phyloP scores from a whole-genome alignment of 2,113 vertebrate species.

The Platysternon megacephalum region DNA sequence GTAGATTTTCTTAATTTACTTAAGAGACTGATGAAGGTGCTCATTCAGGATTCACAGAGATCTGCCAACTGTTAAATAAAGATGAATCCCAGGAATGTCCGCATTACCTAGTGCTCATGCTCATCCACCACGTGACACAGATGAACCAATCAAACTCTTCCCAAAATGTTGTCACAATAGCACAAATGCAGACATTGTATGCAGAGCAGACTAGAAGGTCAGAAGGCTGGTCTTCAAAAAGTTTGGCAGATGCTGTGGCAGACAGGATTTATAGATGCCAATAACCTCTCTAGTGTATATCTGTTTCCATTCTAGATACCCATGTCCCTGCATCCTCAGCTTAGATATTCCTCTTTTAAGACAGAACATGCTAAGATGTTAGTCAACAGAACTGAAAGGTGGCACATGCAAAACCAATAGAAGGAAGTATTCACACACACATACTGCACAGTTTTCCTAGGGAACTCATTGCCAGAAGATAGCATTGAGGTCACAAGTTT shows the following conservation, averaged over 20 bases:
- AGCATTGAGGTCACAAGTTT: neutral
- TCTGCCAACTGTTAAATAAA: slow-evolving; percentile 25
- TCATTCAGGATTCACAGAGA: slow-evolving; percentile 36
- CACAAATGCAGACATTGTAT: neutral
- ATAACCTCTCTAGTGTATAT: neutral
- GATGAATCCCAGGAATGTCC: neutral
- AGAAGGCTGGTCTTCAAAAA: neutral
- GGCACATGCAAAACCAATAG: neutral
- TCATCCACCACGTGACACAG: slow-evolving; percentile 7
- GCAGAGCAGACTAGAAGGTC: neutral
- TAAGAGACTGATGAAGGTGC: slow-evolving; percentile 34
- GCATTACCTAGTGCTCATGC: neutral
- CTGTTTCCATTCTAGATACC: neutral
- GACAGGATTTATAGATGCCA: neutral
- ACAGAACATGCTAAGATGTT: neutral
- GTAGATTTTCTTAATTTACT: neutral
- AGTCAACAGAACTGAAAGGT: neutral
- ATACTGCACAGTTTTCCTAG: neutral
- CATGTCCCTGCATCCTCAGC: neutral
- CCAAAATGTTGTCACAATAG: neutral
- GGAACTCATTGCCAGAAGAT: neutral
- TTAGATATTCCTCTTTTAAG: neutral
- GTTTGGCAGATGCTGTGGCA: neutral
- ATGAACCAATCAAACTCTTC: neutral
- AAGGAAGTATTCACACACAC: neutral